Evolutionary conservation across 2,888 invertebrate species (phyloP), one percentile per base, ranked within the genome.

Genomic region (Orthosia cruda): DNA sequence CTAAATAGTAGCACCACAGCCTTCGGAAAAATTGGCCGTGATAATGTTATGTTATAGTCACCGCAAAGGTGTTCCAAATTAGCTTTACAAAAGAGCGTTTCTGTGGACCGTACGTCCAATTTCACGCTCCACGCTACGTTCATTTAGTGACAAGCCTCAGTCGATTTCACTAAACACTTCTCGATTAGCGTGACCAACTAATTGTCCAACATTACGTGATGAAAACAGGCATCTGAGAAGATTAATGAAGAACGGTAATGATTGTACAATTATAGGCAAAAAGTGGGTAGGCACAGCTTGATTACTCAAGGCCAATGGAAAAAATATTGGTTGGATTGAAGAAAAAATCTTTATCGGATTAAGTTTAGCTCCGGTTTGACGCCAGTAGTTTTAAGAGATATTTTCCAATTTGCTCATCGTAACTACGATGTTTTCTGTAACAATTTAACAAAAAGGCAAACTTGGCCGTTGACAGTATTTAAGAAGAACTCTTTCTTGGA

Each of bases 151-250:
- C 86, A 84, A 74, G 71, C 71, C 79, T 77, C 73, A 58, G 64
- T 83, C 68, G 87, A 84, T 90, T 89, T 89, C 89, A 86, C 91
- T 87, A 78, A 74, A 85, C 71, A 82, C 81, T 75, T 78, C 77
- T 74, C 80, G 78, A 88, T 88, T 81, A 61, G 81, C 84, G 85
- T 90, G 86, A 88, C 84, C 68, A 71, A 77, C 74, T 84, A 79
- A 87, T 87, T 87, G 80, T 84, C 45, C 62, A 55, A 61, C 26
- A 68, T 84, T 79, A 74, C 63, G 70, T 71, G 73, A 71, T 69
- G 54, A 70, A 58, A 54, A 74, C 67, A 58, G 68, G 65, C 58
- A 82, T 71, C 64, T 75, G 32, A 76, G 77, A 79, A 59, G 67
- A 72, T 67, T 67, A 67, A 81, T 72, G 58, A 69, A 58, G 32